Evolutionary conservation across 2,797 vertebrate species (phyloP).

Genomic region (Lacerta agilis): DNA sequence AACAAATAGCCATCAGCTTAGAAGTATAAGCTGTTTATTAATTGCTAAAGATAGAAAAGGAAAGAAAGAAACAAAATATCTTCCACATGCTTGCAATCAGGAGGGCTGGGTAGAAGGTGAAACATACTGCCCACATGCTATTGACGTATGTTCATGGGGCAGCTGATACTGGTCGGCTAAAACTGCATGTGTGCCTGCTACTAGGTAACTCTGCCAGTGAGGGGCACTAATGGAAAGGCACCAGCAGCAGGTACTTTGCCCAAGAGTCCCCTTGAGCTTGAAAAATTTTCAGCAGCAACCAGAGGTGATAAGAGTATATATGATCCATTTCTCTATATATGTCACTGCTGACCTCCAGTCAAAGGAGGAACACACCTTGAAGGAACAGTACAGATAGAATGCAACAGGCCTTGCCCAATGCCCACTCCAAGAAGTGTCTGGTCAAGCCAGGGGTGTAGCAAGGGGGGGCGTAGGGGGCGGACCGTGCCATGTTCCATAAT

Average conservation of each 20-base stretch:
- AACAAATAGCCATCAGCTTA: background rate
- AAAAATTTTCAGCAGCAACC: background rate
- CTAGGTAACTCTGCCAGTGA: background rate
- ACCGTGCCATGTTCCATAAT: no score
- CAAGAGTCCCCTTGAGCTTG: background rate
- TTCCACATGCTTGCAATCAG: background rate
- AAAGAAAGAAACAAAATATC: background rate
- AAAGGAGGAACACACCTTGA: background rate
- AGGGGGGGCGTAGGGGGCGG: no score
- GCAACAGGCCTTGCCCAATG: no score
- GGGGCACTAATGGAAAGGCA: no score
- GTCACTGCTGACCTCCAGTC: background rate
- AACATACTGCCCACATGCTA: background rate
- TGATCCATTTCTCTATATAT: background rate
- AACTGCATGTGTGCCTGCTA: background rate
- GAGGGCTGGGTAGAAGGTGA: background rate
- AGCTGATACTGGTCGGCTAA: background rate
- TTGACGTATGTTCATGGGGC: background rate
- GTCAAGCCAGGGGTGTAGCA: no score
- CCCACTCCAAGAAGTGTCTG: background rate
- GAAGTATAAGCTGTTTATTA: background rate
- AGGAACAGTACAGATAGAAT: background rate
- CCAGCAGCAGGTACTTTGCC: background rate
- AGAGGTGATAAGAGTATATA: background rate
- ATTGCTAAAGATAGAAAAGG: no score